Evolutionary conservation across 1,140 invertebrate genomes (phyloP), one percentile per base, ranked within the genome.

Genomic region (Odontomachus brunneus): DNA sequence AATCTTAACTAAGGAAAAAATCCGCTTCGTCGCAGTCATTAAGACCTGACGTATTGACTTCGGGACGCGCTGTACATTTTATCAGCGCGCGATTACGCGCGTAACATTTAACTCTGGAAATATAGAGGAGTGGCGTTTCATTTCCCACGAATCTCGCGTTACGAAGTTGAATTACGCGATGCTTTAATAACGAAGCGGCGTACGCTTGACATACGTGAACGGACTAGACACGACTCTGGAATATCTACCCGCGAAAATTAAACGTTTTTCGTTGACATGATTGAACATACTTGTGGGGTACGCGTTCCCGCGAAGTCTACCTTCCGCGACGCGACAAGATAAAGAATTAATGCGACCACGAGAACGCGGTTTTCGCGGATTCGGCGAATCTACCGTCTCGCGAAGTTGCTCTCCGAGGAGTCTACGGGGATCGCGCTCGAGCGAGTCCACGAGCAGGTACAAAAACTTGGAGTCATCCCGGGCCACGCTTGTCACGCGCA

Each of bases 401-500:
- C 44, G 48, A 63, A 49, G 38, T 65, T 33, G 73, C 9, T 49
- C 22, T 9, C 38, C 38, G 38, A 44, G 38, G 38, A 44, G 7
- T 71, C 17, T 44, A 51, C 17, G 9, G 38, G 44, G 55, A n/a
- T n/a, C 29, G 29, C 19, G 14, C 44, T 75, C 24, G 17, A 22
- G 38, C 14, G 26, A 33, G n/a, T 62, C 60, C 33, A 17, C 38
- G 44, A 74, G 24, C 72, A 26, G 62, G 17, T 57, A 57, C 65
- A n/a, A 81, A 53, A 57, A 53, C 24, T 69, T 53, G n/a, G 44
- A 14, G 53, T 60, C 67, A 57, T 38, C 51, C 59, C 14, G 38
- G 38, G 53, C 24, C 49, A 38, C 55, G 76, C 71, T 83, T 85
- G 85, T 87, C 78, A 69, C 66, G 19, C 53, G 55, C 55, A 83